Evolutionary conservation across 2,888 invertebrate genomes (phyloP).

Genomic region (Ischnus inquisitorius): DNA sequence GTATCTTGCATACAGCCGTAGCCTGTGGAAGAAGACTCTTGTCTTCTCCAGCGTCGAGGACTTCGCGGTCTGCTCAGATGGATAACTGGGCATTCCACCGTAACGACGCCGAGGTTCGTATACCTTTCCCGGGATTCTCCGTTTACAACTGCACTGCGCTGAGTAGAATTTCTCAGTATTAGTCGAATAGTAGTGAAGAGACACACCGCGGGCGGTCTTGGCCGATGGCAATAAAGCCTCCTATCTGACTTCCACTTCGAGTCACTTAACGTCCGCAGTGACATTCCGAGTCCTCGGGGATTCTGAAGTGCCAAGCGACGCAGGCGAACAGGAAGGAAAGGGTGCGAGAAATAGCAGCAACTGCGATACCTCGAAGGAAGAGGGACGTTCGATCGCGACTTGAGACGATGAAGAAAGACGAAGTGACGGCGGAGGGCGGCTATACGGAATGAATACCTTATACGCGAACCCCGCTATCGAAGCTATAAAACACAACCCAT

Average conservation of each 20-base stretch:
- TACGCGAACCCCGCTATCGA: conserved; percentile 63
- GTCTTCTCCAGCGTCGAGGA: conserved; percentile 11
- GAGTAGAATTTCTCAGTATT: conserved; percentile 41
- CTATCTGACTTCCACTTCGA: conserved; percentile 83
- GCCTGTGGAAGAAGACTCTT: conserved; percentile 4
- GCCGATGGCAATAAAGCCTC: conserved; percentile 77
- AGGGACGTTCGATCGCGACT: conserved; percentile 30
- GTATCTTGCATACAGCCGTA: neutral
- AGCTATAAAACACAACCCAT: conserved; percentile 76
- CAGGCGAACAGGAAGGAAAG: conserved; percentile 29
- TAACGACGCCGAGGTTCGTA: conserved; percentile 40
- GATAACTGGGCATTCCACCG: conserved; percentile 4
- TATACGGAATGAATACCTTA: conserved; percentile 7
- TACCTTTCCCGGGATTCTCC: conserved; percentile 13
- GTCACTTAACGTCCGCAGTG: conserved; percentile 81
- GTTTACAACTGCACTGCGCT: neutral
- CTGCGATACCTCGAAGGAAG: neutral
- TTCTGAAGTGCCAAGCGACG: conserved; percentile 45
- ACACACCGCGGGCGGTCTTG: conserved; percentile 53
- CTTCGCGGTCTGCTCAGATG: conserved; percentile 9
- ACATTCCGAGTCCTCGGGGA: conserved; percentile 77
- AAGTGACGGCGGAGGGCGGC: neutral
- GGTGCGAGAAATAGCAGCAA: conserved; percentile 30
- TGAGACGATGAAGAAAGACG: neutral
- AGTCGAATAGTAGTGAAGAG: conserved; percentile 42